Base-by-base conservation (phyloP, 2,888 invertebrate genomes). In the Apamea sordens region DNA sequence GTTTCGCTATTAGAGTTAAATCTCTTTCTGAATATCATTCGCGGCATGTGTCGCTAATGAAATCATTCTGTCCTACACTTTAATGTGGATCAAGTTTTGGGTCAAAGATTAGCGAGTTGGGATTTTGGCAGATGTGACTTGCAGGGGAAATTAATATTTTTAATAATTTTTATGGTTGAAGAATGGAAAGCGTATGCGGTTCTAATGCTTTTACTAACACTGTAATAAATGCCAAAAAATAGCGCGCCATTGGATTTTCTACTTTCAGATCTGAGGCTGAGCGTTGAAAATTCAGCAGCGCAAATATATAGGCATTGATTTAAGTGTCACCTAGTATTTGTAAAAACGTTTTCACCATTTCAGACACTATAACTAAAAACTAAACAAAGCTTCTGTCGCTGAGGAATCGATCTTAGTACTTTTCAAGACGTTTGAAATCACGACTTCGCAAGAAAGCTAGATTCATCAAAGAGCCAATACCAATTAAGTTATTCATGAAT, bases 31-130 rank as follows among this genome's bases (percentile, higher is more conserved):
- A 89, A 91, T 91, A 91, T 90, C 89, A 90, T 92, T 93, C 87
- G 88, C 80, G 89, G 91, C 93, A 92, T 90, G 91, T 92, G 92
- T 84, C 90, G 88, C 91, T 92, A 91, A 93, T 92, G 89, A 91
- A 91, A 92, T 93, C 88, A 92, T 91, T 91, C 89, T 88, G 89
- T 90, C 87, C 84, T 86, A 88, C 87, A 86, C 82, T 86, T 87
- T 86, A 87, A 86, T 80, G 77, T 88, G 86, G 87, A 89, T 88
- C 86, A 88, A 90, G 89, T 89, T 91, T 89, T 82, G 71, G 70
- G 81, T n/a, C 89, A 89, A 76, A 87, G 88, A 90, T 81, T 84
- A 86, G 50, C 21, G 63, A 72, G 15, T 47, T 53, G 44, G 21
- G 63, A 13, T 67, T 76, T 76, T 53, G 63, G 61, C 53, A 87